Evolutionary conservation across 2,797 vertebrate genomes (phyloP).

Genomic region (Poecilia velifera): DNA sequence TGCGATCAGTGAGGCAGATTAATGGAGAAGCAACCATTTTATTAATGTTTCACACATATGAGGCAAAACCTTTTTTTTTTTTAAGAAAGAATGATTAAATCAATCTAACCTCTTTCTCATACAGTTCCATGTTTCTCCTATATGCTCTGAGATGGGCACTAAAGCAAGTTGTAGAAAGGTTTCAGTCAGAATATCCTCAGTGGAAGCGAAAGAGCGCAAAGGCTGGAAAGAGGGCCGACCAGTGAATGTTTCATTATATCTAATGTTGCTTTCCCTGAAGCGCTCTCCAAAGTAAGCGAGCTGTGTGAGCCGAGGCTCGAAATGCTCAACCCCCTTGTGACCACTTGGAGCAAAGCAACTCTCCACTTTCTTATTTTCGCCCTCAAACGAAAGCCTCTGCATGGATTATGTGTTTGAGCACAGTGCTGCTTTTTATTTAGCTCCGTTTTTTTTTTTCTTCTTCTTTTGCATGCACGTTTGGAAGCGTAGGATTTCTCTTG

Average conservation of each 20-base stretch:
- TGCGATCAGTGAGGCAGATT: constrained; percentile 15
- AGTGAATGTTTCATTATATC: constrained; percentile 96
- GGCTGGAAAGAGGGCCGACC: constrained; percentile 84
- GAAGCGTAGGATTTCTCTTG: constrained; percentile 87
- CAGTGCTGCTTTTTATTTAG: constrained; percentile 95
- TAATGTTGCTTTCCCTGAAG: constrained; percentile 91
- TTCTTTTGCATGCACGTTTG: constrained; percentile 77
- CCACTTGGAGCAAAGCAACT: constrained; percentile 94
- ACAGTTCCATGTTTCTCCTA: constrained; percentile 46
- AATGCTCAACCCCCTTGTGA: constrained; percentile 96
- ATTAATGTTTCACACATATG: neutral
- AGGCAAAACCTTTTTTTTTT: neutral
- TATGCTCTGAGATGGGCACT: constrained; percentile 39
- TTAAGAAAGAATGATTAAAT: constrained; percentile 25
- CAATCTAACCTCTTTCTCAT: constrained; percentile 40
- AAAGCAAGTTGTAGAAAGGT: constrained; percentile 57
- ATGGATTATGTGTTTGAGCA: constrained; percentile 95
- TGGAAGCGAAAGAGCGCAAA: constrained; percentile 65
- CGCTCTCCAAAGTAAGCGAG: constrained; percentile 95
- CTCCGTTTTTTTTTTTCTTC: constrained; percentile 71
- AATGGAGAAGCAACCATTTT: constrained; percentile 13
- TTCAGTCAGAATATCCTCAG: constrained; percentile 69
- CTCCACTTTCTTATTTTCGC: constrained; percentile 89
- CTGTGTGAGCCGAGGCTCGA: constrained; percentile 81
- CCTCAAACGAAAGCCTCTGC: constrained; percentile 91